Evolutionary conservation across 2,113 vertebrate species (phyloP).

Genomic region (Phylloscopus trochilus): DNA sequence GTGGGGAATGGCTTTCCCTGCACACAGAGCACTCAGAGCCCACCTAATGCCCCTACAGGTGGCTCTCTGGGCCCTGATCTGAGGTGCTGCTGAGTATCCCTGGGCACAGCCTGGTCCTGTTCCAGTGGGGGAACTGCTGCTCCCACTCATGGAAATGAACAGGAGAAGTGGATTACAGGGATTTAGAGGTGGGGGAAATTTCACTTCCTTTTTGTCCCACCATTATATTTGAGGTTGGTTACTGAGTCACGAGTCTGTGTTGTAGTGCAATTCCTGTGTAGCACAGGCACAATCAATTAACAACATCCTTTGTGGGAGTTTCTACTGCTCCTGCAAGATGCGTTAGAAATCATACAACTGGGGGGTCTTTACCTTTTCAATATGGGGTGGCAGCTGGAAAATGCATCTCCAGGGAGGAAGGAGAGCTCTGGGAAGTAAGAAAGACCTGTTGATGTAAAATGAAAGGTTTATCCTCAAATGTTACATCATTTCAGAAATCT

Average conservation of each 20-base stretch:
- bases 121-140: not conserved
- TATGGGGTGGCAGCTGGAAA: not conserved
- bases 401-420: not conserved
- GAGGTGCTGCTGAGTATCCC: not conserved
- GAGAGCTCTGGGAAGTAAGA: not conserved
- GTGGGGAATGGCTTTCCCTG: rapidly evolving
- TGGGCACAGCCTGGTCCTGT: not conserved
- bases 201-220: rapidly evolving
- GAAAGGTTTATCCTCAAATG: not conserved
- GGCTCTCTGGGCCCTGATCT: not conserved
- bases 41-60: rapidly evolving
- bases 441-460: not conserved
- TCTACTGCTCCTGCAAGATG: not conserved
- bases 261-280: not conserved
- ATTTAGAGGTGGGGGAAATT: too few species aligned
- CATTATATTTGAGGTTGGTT: not conserved
- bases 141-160: not conserved
- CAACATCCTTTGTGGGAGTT: not conserved
- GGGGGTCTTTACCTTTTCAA: not conserved
- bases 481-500: rapidly evolving
- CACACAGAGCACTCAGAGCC: rapidly evolving
- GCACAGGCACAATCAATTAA: not conserved
- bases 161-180: not conserved
- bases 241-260: not conserved
- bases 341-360: not conserved